These are phyloP conservation scores for Gryon sp. DNA, from an alignment of 1,140 invertebrate genomes.

Conservation along the genomic window DNA sequence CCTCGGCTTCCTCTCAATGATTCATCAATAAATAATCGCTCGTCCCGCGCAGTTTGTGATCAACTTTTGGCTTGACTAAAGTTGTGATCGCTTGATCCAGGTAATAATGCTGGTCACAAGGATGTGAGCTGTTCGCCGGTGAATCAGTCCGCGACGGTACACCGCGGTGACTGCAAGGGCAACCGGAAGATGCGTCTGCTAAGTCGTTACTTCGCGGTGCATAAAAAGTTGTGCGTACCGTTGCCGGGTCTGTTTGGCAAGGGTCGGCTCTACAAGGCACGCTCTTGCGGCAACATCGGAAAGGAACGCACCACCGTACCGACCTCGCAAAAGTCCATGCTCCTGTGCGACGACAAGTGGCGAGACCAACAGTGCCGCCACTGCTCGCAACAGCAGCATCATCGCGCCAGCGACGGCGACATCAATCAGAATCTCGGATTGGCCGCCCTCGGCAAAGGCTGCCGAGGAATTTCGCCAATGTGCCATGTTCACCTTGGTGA, in stretches of 20 bases:
- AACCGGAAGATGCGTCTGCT: conserved; percentile 81
- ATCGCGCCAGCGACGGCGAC: conserved; percentile 78
- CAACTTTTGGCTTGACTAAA: not conserved
- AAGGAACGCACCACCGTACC: conserved; percentile 78
- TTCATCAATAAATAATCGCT: too few species aligned
- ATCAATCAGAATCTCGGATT: conserved; percentile 80
- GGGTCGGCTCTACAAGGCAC: conserved; percentile 81
- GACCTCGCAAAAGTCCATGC: conserved; percentile 72
- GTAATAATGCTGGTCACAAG: conserved; percentile 38
- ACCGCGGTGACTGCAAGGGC: conserved; percentile 72
- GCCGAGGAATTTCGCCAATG: conserved; percentile 77
- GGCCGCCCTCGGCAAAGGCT: conserved; percentile 73
- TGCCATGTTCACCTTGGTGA: conserved; percentile 82
- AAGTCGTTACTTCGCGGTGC: conserved; percentile 84
- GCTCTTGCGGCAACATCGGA: conserved; percentile 82
- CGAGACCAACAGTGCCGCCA: conserved; percentile 68
- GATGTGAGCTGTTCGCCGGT: conserved; percentile 14
- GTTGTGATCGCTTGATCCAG: conserved; percentile 13
- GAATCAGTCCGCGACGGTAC: conserved; percentile 48
- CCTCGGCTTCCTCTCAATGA: too few species aligned
- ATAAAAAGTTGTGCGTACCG: conserved; percentile 81
- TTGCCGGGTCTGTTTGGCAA: conserved; percentile 80
- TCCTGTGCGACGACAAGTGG: conserved; percentile 76
- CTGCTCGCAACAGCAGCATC: conserved; percentile 76
- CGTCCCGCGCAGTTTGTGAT: too few species aligned